Percentiles rank a stretch among this genome's conserved stretches.
These are phyloP conservation scores for Mystacornis crossleyi DNA, from an alignment of 2,113 vertebrate genomes.

Conservation along the genomic window DNA sequence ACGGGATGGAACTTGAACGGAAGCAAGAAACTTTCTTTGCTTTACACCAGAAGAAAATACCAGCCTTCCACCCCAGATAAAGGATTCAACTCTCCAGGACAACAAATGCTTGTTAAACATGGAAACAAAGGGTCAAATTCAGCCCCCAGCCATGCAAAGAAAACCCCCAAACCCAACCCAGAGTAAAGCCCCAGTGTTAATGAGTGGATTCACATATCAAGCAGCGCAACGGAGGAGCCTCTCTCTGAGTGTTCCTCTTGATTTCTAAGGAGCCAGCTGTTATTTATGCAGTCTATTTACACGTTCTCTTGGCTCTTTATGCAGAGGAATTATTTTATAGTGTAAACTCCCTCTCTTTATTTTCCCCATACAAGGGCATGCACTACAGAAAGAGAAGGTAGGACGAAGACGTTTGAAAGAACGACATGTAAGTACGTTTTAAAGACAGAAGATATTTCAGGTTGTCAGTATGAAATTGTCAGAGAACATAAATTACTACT, in stretches of 20 bases:
- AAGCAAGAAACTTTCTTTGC: neutral
- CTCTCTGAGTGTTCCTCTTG: neutral
- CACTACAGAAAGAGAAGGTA: neutral
- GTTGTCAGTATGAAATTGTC: conserved; percentile 17
- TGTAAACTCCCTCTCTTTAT: neutral
- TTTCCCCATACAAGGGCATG: neutral
- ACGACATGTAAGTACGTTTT: neutral
- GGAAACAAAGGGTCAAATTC: neutral
- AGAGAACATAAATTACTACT: conserved; percentile 55
- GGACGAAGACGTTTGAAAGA: neutral
- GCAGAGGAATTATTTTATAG: conserved; percentile 24
- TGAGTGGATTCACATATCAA: neutral
- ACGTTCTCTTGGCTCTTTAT: neutral
- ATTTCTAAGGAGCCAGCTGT: conserved; percentile 56
- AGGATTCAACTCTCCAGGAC: neutral
- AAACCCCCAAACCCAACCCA: neutral
- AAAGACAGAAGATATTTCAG: neutral
- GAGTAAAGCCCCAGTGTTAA: neutral
- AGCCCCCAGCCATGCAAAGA: neutral
- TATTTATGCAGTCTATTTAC: conserved; percentile 62
- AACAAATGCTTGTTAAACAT: neutral
- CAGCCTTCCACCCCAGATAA: neutral
- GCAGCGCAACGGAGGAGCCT: neutral
- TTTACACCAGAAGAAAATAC: neutral
- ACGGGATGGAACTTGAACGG: neutral